These are phyloP conservation scores for Pimpla rufipes DNA, from an alignment of 2,888 invertebrate genomes.

Conservation along the genomic window DNA sequence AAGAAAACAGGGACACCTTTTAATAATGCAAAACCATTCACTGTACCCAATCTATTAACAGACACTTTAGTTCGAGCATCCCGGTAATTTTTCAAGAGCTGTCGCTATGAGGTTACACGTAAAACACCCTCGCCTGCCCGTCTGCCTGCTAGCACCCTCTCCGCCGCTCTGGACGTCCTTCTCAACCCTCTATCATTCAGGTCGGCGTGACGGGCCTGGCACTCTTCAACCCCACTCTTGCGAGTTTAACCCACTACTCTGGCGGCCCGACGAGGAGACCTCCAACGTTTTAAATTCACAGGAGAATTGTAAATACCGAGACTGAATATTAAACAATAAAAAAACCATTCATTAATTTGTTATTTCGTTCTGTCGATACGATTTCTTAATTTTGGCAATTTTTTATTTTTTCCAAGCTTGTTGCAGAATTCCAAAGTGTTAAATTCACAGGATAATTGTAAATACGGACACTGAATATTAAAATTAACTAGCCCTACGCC, in stretches of 20 bases:
- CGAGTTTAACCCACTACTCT: slow-evolving; percentile 67
- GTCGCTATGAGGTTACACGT: slow-evolving; percentile 77
- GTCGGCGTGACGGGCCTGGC: slow-evolving; percentile 65
- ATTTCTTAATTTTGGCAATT: too few species aligned
- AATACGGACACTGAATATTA: too few species aligned
- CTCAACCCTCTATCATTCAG: slow-evolving; percentile 69
- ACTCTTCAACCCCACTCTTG: slow-evolving; percentile 62
- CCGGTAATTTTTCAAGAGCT: slow-evolving; percentile 76
- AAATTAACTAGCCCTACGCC: too few species aligned
- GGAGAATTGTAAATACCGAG: slow-evolving; percentile 50
- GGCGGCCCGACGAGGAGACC: slow-evolving; percentile 53
- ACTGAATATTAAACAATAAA: slow-evolving; percentile 15
- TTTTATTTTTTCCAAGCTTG: too few species aligned
- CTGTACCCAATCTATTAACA: slow-evolving; percentile 75
- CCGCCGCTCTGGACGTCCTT: slow-evolving; percentile 35
- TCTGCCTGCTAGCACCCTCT: slow-evolving; percentile 52
- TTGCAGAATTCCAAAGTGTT: too few species aligned
- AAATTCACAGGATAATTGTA: too few species aligned
- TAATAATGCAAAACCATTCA: slow-evolving; percentile 75
- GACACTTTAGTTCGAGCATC: slow-evolving; percentile 77
- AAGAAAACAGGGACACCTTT: slow-evolving; percentile 53
- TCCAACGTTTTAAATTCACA: slow-evolving; percentile 59
- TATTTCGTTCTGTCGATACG: neutral
- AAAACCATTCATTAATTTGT: slow-evolving; percentile 11
- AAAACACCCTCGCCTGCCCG: slow-evolving; percentile 60